Evolutionary conservation across 2,113 vertebrate species (phyloP).

Genomic region (Carollia perspicillata): DNA sequence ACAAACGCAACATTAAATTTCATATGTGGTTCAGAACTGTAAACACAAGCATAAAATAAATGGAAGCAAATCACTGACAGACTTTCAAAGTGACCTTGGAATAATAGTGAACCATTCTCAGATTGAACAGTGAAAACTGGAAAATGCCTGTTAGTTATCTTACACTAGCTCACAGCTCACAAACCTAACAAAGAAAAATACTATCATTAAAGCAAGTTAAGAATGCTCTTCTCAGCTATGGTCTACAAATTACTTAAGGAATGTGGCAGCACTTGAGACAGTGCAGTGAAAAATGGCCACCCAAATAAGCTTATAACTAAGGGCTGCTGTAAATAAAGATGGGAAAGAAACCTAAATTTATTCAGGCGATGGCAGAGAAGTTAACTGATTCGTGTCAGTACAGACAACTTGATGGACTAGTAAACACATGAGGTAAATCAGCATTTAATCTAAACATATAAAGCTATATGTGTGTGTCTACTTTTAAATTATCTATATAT

Average conservation of each 20-base stretch:
- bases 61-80: conserved; percentile 74
- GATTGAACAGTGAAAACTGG: conserved; percentile 46
- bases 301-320: conserved; percentile 56
- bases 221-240: conserved; percentile 57
- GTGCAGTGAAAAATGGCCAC: conserved; percentile 62
- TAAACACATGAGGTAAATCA: neutral
- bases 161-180: conserved; percentile 34
- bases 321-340: conserved; percentile 22
- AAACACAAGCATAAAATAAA: conserved; percentile 75
- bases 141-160: conserved; percentile 46
- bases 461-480: neutral
- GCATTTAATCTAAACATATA: neutral
- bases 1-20: conserved; percentile 75
- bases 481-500: neutral
- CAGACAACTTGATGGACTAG: neutral
- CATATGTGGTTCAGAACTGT: conserved; percentile 74
- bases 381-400: conserved; percentile 12
- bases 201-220: conserved; percentile 68
- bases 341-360: conserved; percentile 48
- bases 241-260: conserved; percentile 60
- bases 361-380: conserved; percentile 48
- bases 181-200: conserved; percentile 76
- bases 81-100: conserved; percentile 79
- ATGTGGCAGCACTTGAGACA: conserved; percentile 49
- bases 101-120: conserved; percentile 71